phyloP scores from a whole-genome alignment of 2,113 vertebrate species.

The Crotalus horridus region DNA sequence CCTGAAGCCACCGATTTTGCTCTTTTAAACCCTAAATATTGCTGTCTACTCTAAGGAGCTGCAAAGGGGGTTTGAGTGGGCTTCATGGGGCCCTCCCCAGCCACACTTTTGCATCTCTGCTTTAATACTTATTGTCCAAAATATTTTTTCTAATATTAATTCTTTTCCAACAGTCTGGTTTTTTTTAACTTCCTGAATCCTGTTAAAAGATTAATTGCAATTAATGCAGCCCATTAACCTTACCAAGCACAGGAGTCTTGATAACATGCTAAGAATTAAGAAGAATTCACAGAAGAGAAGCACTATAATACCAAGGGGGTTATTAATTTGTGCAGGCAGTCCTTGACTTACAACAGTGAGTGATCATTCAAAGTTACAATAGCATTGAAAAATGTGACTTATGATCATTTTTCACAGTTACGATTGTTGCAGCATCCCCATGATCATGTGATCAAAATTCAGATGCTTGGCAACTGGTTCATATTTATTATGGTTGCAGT shows the following conservation, averaged over 20 bases:
- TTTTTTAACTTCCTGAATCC: background rate
- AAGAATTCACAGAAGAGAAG: background rate
- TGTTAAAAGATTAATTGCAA: background rate
- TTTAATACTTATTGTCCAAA: background rate
- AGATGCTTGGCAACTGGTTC: background rate
- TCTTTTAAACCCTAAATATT: background rate
- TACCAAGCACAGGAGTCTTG: background rate
- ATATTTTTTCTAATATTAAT: background rate
- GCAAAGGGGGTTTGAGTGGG: background rate
- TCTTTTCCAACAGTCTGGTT: background rate
- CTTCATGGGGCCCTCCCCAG: background rate
- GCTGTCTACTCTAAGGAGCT: background rate
- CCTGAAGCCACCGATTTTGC: background rate
- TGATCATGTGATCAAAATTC: background rate
- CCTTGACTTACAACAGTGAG: background rate
- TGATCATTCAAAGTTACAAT: background rate
- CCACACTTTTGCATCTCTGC: background rate
- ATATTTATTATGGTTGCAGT: background rate
- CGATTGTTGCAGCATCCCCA: background rate
- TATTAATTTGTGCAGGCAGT: background rate
- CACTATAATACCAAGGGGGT: background rate
- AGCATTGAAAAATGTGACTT: background rate
- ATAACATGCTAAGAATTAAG: background rate
- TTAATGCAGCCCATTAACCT: background rate
- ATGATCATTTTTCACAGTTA: background rate